Conservation (phyloP, 2,113 vertebrate genomes). For the Marmota monax region DNA sequence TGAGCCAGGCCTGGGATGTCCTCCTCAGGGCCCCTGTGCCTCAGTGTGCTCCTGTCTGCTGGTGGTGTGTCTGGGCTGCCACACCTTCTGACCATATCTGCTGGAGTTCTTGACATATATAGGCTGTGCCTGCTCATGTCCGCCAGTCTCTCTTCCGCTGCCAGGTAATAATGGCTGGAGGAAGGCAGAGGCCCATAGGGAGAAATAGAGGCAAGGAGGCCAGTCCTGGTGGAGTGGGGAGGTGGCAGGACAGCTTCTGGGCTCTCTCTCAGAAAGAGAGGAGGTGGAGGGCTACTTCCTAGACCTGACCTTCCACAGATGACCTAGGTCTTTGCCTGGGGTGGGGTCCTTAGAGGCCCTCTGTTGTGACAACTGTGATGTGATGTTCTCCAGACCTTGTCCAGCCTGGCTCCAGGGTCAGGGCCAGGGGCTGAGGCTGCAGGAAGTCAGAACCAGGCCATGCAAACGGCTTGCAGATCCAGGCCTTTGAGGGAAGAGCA, state of each 20-base stretch:
- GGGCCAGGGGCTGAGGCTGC: fast-evolving
- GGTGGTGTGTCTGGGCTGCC: not conserved
- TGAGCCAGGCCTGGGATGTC: not conserved
- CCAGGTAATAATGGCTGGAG: not conserved
- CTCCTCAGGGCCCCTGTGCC: not conserved
- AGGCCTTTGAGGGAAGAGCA: not conserved
- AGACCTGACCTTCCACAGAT: not conserved
- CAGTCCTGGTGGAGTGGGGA: no score
- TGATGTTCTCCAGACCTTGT: not conserved
- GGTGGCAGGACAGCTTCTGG: not conserved
- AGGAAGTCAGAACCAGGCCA: not conserved
- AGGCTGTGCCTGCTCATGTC: not conserved
- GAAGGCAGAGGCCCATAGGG: not conserved
- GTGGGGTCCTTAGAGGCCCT: not conserved
- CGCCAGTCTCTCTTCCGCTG: not conserved
- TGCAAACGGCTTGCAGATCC: fast-evolving
- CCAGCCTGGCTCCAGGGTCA: not conserved
- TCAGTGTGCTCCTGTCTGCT: not conserved
- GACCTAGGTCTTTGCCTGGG: not conserved
- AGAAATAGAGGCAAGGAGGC: not conserved
- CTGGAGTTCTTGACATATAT: not conserved
- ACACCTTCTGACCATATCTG: fast-evolving
- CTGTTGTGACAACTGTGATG: not conserved
- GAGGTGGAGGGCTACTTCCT: not conserved
- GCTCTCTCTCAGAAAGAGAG: not conserved